A percentile compares a stretch with the other conserved stretches of the same genome.
Evolutionary conservation across 2,888 invertebrate genomes (phyloP).

Genomic region (Nowickia ferox): DNA sequence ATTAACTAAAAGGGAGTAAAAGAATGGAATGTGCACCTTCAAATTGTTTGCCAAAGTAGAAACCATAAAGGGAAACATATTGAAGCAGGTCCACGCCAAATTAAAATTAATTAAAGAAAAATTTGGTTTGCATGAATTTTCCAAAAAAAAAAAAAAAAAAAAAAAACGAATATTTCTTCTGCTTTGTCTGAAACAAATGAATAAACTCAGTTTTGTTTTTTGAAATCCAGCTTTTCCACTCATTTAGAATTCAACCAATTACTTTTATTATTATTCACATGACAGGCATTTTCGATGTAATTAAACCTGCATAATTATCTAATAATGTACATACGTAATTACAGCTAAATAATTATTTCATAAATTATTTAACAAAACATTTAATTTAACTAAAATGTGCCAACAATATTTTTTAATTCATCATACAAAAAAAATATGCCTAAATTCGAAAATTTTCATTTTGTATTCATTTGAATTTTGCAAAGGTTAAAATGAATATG

Average conservation of each 20-base stretch:
- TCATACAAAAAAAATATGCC: constrained; percentile 5
- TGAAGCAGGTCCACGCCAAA: constrained; percentile 7
- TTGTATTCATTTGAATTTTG: constrained; percentile 20
- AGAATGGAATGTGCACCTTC: constrained; percentile 22
- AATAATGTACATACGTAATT: constrained; percentile 2
- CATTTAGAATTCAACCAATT: no score
- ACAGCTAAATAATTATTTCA: constrained; percentile 25
- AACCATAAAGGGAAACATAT: constrained; percentile 7
- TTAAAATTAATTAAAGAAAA: constrained; percentile 33
- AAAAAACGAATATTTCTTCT: no score
- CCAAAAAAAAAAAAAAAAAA: background rate
- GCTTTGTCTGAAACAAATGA: no score
- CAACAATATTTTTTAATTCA: background rate
- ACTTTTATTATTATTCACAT: no score
- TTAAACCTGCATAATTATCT: background rate
- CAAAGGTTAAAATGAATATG: constrained; percentile 2
- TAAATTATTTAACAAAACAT: constrained; percentile 25
- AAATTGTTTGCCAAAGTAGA: constrained; percentile 23
- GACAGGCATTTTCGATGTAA: no score
- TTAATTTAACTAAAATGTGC: constrained; percentile 30
- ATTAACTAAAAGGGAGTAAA: background rate
- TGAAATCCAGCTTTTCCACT: no score
- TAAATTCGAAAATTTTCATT: constrained; percentile 21
- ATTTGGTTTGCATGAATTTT: background rate
- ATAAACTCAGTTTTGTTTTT: no score